Base-by-base conservation (phyloP, 2,888 invertebrate species). In the Euphydryas editha region DNA sequence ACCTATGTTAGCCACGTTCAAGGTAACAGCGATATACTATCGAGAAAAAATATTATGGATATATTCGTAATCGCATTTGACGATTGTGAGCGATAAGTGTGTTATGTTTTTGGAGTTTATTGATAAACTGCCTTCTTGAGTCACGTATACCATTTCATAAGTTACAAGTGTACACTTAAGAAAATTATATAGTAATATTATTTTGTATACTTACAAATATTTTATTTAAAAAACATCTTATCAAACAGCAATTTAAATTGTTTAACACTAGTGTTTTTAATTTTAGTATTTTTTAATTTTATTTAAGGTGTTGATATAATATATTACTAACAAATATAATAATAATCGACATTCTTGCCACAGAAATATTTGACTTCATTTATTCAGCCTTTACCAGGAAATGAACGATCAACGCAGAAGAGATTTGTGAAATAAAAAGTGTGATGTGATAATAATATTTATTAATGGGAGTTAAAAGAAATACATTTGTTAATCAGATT, bases 101-200 rank as follows among this genome's bases (percentile, higher is more conserved):
- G 84, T 86, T 85, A 79, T 87, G 83, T 86, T 86, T 81, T 81
- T 67, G 73, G 73, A 78, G 81, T 79, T 84, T 87, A 85, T 82
- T 86, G 87, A 85, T 85, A 86, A 84, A 78, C 78, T 73, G 66
- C 73, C 76, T 82, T 74, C 82, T 88, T 86, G 84, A 89, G 89
- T 90, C 92, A 92, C 91, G 91, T 92, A 90, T 82, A 76, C 85
- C 88, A 84, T 84, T 85, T 80, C 82, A 74, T 76, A 79, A 80
- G 73, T 70, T 71, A 77, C 83, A 81, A 81, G 85, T 85, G 83
- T 76, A 51, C 59, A 58, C 42, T 68, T 61, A 47, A 62, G 39
- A 64, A 49, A 15, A 2, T 7, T 30, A 30, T 30, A 49, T 51
- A 20, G 56, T 62, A 54, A 60, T 60, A 62, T 51, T 39, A 44